phyloP scores from a whole-genome alignment of 2,888 invertebrate genomes.

The Epinotia ramella region DNA sequence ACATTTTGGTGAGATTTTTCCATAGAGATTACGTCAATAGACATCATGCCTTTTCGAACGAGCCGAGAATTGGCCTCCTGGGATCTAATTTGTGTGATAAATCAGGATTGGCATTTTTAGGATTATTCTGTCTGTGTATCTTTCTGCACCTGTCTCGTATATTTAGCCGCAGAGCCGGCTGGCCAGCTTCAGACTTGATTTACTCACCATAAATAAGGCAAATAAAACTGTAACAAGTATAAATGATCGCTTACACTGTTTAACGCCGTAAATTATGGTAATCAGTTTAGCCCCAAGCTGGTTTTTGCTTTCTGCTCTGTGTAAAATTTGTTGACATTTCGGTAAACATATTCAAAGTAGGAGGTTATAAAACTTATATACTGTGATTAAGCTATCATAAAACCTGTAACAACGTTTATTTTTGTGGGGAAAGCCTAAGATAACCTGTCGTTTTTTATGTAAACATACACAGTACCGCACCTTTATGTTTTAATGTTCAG shows the following conservation, averaged over 20 bases:
- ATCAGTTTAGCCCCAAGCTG: background rate
- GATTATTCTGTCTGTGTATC: conserved; percentile 10
- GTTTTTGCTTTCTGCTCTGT: background rate
- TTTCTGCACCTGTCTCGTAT: conserved; percentile 23
- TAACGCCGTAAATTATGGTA: conserved; percentile 31
- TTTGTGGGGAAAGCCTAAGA: too few relatives aligned
- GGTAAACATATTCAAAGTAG: background rate
- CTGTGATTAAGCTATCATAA: too few relatives aligned
- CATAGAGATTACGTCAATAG: too few relatives aligned
- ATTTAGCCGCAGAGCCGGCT: conserved; percentile 11
- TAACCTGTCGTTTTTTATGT: too few relatives aligned
- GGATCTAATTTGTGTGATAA: background rate
- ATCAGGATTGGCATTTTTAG: conserved; percentile 20
- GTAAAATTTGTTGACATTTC: conserved; percentile 10
- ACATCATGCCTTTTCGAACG: too few relatives aligned
- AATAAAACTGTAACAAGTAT: conserved; percentile 42
- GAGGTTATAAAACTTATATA: too few relatives aligned
- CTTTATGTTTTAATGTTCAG: too few relatives aligned
- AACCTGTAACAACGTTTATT: too few relatives aligned
- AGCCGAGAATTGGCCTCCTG: too few relatives aligned
- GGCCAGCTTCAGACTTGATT: conserved; percentile 31
- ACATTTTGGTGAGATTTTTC: too few relatives aligned
- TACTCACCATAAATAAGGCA: conserved; percentile 38
- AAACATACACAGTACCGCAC: too few relatives aligned
- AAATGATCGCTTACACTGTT: conserved; percentile 38